Conservation (phyloP, 2,888 invertebrate species). For the Rhagonycha fulva region DNA sequence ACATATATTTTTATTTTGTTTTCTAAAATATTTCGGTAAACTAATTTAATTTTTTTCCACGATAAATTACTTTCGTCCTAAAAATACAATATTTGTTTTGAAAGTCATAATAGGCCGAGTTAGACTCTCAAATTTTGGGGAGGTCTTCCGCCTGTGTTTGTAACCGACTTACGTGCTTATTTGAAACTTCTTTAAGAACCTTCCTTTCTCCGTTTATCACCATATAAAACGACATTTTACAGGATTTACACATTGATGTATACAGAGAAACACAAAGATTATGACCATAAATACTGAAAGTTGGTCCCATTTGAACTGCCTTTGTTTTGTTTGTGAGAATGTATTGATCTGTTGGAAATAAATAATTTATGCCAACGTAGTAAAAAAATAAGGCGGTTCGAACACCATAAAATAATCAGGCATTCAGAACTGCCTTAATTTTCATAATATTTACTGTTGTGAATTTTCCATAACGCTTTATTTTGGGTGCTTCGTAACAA, state of each 20-base stretch:
- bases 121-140: too few species aligned
- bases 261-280: slow-evolving; percentile 47
- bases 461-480: slow-evolving; percentile 49
- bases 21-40: slow-evolving; percentile 41
- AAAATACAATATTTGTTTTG: not conserved
- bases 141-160: not conserved
- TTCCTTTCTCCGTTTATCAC: slow-evolving; percentile 31
- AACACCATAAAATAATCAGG: not conserved
- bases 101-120: not conserved
- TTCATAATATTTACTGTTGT: slow-evolving; percentile 44
- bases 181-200: slow-evolving; percentile 20
- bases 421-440: not conserved
- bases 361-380: not conserved
- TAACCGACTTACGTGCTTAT: slow-evolving; percentile 16
- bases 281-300: slow-evolving; percentile 38
- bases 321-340: slow-evolving; percentile 45
- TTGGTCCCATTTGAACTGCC: slow-evolving; percentile 46
- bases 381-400: not conserved
- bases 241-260: slow-evolving; percentile 44
- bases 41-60: slow-evolving; percentile 47
- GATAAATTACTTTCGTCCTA: slow-evolving; percentile 19
- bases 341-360: slow-evolving; percentile 42
- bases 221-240: slow-evolving; percentile 46
- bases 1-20: slow-evolving; percentile 46
- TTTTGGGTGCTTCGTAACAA: slow-evolving; percentile 41